phyloP scores from a whole-genome alignment of 1,140 invertebrate species.

The Paraescarpia echinospica region DNA sequence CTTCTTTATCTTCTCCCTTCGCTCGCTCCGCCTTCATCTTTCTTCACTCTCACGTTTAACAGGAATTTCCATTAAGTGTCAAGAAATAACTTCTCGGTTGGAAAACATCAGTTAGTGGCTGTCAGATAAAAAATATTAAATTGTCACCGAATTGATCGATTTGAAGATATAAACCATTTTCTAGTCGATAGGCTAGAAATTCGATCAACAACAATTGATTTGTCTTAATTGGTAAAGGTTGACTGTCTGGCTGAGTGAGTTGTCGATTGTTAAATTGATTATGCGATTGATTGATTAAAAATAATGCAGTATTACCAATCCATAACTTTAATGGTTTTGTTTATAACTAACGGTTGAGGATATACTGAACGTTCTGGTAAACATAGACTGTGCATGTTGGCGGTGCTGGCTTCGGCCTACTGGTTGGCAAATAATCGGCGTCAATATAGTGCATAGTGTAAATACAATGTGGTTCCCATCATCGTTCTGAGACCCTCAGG shows the following conservation, averaged over 20 bases:
- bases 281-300: too few species aligned
- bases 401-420: background rate
- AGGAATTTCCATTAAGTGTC: too few species aligned
- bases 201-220: background rate
- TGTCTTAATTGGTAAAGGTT: too few species aligned
- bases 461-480: background rate
- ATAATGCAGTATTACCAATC: too few species aligned
- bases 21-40: too few species aligned
- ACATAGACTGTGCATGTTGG: background rate
- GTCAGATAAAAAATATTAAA: background rate
- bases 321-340: too few species aligned
- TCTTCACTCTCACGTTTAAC: too few species aligned
- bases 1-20: too few species aligned
- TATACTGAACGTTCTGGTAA: background rate
- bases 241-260: too few species aligned
- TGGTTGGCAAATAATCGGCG: background rate
- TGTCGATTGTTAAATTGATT: too few species aligned
- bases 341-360: background rate
- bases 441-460: background rate
- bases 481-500: background rate
- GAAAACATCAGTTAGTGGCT: background rate
- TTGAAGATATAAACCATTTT: background rate
- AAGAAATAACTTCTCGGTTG: too few species aligned
- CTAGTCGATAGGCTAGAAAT: background rate
- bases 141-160: background rate